Conservation (phyloP, 2,797 vertebrate species). For the Rhinogobio ventralis region DNA sequence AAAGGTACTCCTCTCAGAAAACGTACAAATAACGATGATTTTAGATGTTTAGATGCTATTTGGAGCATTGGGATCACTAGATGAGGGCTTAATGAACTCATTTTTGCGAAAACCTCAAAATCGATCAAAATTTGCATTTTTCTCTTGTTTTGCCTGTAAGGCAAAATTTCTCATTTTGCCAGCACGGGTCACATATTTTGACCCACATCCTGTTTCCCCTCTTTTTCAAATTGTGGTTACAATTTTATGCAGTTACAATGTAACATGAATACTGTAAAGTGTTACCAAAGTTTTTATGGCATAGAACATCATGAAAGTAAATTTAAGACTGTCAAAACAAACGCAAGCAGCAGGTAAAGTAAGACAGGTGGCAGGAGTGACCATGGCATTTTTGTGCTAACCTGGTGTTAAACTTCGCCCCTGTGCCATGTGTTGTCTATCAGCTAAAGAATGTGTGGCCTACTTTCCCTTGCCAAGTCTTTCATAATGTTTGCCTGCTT, state of each 20-base stretch:
- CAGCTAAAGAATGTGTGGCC: slow-evolving; percentile 58
- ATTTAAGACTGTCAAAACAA: not conserved
- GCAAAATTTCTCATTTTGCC: no score
- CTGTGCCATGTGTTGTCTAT: slow-evolving; percentile 72
- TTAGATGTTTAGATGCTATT: no score
- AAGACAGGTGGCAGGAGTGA: slow-evolving; percentile 51
- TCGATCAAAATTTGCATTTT: no score
- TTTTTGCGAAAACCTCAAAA: no score
- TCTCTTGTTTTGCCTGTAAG: no score
- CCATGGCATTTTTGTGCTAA: slow-evolving; percentile 70
- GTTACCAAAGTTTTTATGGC: not conserved
- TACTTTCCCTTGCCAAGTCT: slow-evolving; percentile 37
- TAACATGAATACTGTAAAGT: not conserved
- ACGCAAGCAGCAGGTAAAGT: not conserved
- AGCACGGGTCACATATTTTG: no score
- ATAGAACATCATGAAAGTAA: not conserved
- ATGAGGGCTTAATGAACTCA: no score
- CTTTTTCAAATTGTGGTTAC: not conserved
- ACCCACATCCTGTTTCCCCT: no score
- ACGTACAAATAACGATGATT: no score
- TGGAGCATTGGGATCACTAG: no score
- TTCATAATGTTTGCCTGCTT: slow-evolving; percentile 17
- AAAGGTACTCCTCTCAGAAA: no score
- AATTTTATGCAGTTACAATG: not conserved
- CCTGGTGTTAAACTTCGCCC: slow-evolving; percentile 65